Percentiles rank a stretch among this genome's conserved stretches.
phyloP scores from a whole-genome alignment of 2,888 invertebrate species.

The Leptinotarsa juncta region DNA sequence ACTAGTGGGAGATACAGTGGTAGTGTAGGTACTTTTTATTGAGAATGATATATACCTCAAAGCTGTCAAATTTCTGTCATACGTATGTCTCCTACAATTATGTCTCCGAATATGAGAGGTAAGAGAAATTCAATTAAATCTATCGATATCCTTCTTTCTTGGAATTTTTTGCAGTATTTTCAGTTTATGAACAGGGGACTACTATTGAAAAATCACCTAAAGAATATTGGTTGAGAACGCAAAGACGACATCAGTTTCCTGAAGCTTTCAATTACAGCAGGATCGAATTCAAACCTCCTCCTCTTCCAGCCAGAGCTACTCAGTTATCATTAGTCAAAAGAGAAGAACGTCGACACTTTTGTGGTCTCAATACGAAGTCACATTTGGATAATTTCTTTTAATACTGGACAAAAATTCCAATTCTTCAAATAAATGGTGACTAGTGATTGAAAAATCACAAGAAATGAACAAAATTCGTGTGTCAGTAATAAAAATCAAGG shows the following conservation, averaged over 20 bases:
- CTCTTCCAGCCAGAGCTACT: constrained; percentile 1
- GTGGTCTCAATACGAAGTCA: constrained; percentile 23
- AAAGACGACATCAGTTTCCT: background rate
- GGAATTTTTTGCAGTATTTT: background rate
- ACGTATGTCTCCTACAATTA: too few species aligned
- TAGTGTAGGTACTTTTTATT: too few species aligned
- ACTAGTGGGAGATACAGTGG: too few species aligned
- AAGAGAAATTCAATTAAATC: background rate
- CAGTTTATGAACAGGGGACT: background rate
- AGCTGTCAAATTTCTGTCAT: too few species aligned
- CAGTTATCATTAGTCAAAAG: background rate
- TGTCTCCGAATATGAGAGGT: background rate
- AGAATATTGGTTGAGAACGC: constrained; percentile 11
- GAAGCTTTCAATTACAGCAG: constrained; percentile 7
- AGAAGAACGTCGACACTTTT: constrained; percentile 17
- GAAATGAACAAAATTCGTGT: too few species aligned
- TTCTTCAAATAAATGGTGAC: too few species aligned
- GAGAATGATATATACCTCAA: too few species aligned
- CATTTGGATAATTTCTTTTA: constrained; percentile 26
- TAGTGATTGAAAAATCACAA: too few species aligned
- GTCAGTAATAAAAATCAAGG: too few species aligned
- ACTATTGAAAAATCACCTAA: constrained; percentile 14
- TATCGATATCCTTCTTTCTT: background rate
- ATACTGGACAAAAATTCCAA: background rate
- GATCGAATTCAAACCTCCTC: background rate